Percentiles rank a stretch among this genome's conserved stretches.
These are phyloP conservation scores for Saxicola maurus DNA, from an alignment of 2,797 vertebrate genomes.

Conservation along the genomic window DNA sequence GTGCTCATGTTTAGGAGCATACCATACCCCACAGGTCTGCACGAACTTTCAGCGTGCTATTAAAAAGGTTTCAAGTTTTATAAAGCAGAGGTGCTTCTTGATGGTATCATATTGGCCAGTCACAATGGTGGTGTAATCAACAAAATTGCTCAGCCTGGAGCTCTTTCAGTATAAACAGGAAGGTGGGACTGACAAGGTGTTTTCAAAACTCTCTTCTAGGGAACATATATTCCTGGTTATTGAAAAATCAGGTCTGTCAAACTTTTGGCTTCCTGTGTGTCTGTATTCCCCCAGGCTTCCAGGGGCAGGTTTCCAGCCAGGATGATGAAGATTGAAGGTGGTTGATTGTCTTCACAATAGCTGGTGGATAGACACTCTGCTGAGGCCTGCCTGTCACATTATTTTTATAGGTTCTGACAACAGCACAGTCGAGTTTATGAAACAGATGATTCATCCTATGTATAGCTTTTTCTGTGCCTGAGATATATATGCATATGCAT, in stretches of 20 bases:
- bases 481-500: slow-evolving; percentile 26
- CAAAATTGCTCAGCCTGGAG: background rate
- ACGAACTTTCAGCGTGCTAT: background rate
- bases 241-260: slow-evolving; percentile 24
- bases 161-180: background rate
- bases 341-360: slow-evolving; percentile 10
- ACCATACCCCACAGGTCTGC: background rate
- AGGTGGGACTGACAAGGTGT: background rate
- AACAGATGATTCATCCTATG: slow-evolving; percentile 30
- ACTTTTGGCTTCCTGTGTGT: background rate
- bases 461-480: background rate
- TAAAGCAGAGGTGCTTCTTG: background rate
- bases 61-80: background rate
- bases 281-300: background rate
- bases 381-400: slow-evolving; percentile 24
- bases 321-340: background rate
- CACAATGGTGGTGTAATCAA: background rate
- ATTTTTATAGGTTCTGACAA: slow-evolving; percentile 43
- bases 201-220: background rate
- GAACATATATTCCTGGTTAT: background rate
- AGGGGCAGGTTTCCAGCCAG: background rate
- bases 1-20: background rate
- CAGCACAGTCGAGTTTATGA: slow-evolving; percentile 16
- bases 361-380: slow-evolving; percentile 10
- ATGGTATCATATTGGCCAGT: background rate